Evolutionary conservation across 2,113 vertebrate genomes (phyloP), one percentile per base, ranked within the genome.

Genomic region (Stictonetta naevosa): DNA sequence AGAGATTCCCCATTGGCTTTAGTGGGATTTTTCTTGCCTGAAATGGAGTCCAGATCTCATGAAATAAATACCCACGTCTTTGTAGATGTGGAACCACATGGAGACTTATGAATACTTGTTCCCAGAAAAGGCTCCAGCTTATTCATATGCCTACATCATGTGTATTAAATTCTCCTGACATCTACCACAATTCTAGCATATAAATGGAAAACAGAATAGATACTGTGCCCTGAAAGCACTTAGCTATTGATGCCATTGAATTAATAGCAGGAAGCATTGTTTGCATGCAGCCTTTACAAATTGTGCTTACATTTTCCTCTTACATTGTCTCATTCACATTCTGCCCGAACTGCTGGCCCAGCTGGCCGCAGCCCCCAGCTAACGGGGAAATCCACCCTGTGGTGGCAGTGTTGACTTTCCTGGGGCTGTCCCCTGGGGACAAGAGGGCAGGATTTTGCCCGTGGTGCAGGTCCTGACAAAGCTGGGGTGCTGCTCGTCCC

Each of bases 11-110:
- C 46, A 40, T 90, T 8, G 33, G 76, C 79, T 92, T 56, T 68
- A 63, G 74, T 0, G 7, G 64, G 82, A 83, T 82, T 92, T 86
- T 84, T 87, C 67, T 7, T 3, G 67, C 59, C 79, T 59, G 85
- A 92, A 96, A 96, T 86, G 88, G 88, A 95, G 90, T 64, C 94
- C 95, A 95, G 93, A 95, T 92, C 93, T 95, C 92, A 36, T 31
- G 13, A 83, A 96, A 90, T 56, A 93, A 93, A 94, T 67, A 72
- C 75, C 78, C 84, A 23, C 2, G 8, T 52, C 82, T 81, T 83
- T 56, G 87, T 85, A 87, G 86, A 92, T 67, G 92, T 4, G 26
- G 96, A 93, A 60, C 77, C 91, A 79, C 86, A 67, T 50, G 36
- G 91, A 93, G 87, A 56, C 90, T 55, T 25, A 19, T 83, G 93